These are phyloP conservation scores for Antigone vipio DNA, from an alignment of 2,113 vertebrate species.

Conservation along the genomic window DNA sequence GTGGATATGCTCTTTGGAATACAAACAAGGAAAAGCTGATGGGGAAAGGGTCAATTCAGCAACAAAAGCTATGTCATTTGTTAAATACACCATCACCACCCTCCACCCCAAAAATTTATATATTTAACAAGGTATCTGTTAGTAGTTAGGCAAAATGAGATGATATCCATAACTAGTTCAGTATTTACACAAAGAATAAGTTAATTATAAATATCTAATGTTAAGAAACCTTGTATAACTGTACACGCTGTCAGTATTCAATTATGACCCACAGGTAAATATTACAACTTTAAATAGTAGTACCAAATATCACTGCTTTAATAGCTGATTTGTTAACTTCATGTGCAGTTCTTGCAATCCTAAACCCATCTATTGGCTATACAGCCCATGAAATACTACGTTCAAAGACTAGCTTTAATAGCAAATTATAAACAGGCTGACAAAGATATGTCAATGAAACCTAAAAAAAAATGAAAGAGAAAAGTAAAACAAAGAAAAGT, in stretches of 20 bases:
- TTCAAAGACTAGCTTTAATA: not conserved
- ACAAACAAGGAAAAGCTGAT: not conserved
- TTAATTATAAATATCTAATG: not conserved
- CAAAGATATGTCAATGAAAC: not conserved
- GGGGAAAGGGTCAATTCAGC: not conserved
- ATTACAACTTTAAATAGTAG: not conserved
- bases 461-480: not conserved
- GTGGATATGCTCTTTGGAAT: not conserved
- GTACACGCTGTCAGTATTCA: not conserved
- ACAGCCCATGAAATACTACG: not conserved
- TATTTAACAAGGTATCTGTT: not conserved
- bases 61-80: not conserved
- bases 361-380: not conserved
- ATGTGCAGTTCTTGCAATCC: not conserved
- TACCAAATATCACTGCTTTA: not conserved
- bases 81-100: not conserved
- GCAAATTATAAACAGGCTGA: not conserved
- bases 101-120: not conserved
- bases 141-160: not conserved
- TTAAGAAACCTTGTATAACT: not conserved
- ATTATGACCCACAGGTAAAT: not conserved
- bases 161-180: not conserved
- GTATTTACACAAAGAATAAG: not conserved
- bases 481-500: not conserved
- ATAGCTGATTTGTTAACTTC: not conserved